Base-by-base conservation (phyloP, 2,113 vertebrate species). In the Prunella himalayana region DNA sequence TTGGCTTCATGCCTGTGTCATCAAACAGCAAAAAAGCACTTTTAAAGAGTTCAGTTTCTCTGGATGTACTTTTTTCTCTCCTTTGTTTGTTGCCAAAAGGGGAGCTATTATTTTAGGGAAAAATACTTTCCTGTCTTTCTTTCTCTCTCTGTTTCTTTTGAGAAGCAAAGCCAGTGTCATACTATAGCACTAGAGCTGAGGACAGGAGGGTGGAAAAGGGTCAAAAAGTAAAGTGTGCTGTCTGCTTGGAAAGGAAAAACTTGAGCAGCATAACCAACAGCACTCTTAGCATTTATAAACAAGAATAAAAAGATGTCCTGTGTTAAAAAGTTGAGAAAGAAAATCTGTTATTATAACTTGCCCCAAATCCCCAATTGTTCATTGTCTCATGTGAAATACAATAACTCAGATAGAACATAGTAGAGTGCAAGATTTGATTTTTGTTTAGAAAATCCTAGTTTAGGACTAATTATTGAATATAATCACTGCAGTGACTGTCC, bases 1-100 rank as follows among this genome's bases (percentile, higher is more conserved):
- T 88, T 96, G 96, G 95, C 93, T 86, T 86, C 65, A 18, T 81
- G 90, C 96, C 95, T 96, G 56, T 95, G 57, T 97, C 93, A 97
- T 97, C 95, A 96, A 97, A 95, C 41, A 93, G 64, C 20, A 82
- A 81, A 95, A 88, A 80, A 76, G 35, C 59, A 45, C 65, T 91
- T 96, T 86, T 33, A 54, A 88, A 83, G 88, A 78, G 51, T 81
- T 94, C 54, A 45, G 41, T 96, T 96, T 94, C 82, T 71, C 68
- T 94, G 88, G 71, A 92, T 51, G 76, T 83, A 82, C 91, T 97
- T 90, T 90, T 56, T 92, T 91, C 83, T 86, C 56, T 82, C 53
- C 64, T 86, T 93, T 95, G 90, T 94, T 96, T 97, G 86, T 95
- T 96, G 93, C 94, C 95, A 96, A 90, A 96, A 95, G 72, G 41